These are phyloP conservation scores for Rhadinocentrus ornatus DNA, from an alignment of 2,797 vertebrate species.

Conservation along the genomic window DNA sequence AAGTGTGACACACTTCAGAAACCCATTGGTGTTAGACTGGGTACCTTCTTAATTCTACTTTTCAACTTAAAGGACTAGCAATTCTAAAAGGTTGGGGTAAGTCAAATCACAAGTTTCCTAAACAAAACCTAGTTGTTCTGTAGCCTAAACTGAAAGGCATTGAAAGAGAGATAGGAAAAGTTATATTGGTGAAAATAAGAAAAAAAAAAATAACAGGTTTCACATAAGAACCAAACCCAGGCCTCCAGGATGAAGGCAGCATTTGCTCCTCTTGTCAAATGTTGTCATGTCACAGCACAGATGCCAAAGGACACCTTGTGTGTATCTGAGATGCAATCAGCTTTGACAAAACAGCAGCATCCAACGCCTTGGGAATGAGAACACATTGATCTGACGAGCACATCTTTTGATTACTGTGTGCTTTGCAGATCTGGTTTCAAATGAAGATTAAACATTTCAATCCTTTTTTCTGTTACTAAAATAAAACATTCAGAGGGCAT, in stretches of 20 bases:
- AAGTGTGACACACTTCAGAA: not conserved
- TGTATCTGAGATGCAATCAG: not conserved
- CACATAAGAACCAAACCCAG: not conserved
- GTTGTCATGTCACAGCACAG: not conserved
- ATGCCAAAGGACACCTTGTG: not conserved
- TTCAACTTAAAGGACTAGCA: not conserved
- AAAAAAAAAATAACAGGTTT: not conserved
- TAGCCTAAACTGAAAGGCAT: not conserved
- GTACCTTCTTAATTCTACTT: not conserved
- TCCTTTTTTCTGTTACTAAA: constrained; percentile 10
- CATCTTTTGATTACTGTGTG: constrained; percentile 5
- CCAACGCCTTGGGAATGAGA: not conserved
- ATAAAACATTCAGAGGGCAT: not conserved
- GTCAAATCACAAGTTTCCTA: not conserved
- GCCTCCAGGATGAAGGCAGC: not conserved
- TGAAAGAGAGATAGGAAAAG: not conserved
- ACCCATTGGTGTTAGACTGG: not conserved
- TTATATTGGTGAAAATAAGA: not conserved
- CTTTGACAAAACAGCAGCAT: constrained; percentile 8
- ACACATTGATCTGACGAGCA: not conserved
- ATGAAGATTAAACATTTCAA: constrained; percentile 13
- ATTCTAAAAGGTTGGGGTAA: not conserved
- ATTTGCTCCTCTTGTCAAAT: not conserved
- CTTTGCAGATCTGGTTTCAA: not conserved
- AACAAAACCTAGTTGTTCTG: not conserved